Evolutionary conservation across 2,888 invertebrate genomes (phyloP).

Genomic region (Mythimna lalbum): DNA sequence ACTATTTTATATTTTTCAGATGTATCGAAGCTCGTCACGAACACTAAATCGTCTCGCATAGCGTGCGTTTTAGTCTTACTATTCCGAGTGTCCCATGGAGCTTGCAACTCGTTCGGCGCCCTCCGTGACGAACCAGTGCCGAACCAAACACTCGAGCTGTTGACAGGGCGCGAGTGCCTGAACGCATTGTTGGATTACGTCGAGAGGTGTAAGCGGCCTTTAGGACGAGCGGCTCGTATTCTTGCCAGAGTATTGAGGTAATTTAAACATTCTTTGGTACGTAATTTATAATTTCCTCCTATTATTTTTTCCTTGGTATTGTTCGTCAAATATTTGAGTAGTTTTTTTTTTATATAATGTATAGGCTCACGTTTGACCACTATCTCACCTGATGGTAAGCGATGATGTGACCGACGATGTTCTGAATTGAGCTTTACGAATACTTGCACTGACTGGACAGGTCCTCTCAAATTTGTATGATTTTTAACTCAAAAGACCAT

Average conservation of each 20-base stretch:
- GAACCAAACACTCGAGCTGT: slow-evolving; percentile 78
- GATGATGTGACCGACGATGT: too few species aligned
- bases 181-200: slow-evolving; percentile 87
- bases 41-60: slow-evolving; percentile 79
- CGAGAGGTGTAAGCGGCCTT: slow-evolving; percentile 83
- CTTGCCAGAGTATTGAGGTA: slow-evolving; percentile 90
- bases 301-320: too few species aligned
- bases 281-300: too few species aligned
- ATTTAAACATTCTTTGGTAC: not conserved
- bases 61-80: slow-evolving; percentile 84
- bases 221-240: slow-evolving; percentile 88
- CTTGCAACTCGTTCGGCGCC: slow-evolving; percentile 71
- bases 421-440: too few species aligned
- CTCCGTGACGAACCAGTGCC: slow-evolving; percentile 76
- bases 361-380: too few species aligned
- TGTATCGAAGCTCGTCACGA: slow-evolving; percentile 67
- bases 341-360: too few species aligned
- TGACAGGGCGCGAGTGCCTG: slow-evolving; percentile 82
- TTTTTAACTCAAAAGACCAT: too few species aligned
- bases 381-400: too few species aligned
- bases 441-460: too few species aligned
- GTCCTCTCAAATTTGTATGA: too few species aligned
- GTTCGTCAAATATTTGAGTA: too few species aligned
- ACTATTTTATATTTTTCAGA: slow-evolving; percentile 65
- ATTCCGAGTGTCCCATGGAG: slow-evolving; percentile 83